Conservation (phyloP, 2,113 vertebrate genomes). For the Felis catus region F.catus_Fca126_mat1.0 CM031423.1:86274001-86274500, state of each 20-base stretch:
- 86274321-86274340: not conserved
- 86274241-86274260: not conserved
- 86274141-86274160: not conserved
- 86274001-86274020: not conserved
- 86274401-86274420: not conserved
- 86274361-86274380: not conserved
- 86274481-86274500: not conserved
- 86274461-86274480: not conserved
- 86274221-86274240: not conserved
- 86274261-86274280: not conserved
- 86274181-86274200: not conserved
- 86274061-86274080: not conserved
- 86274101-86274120: not conserved
- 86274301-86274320: not conserved
- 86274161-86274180: not conserved
- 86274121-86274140: not conserved
- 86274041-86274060: not conserved
- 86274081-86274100: not conserved
- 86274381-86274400: not conserved
- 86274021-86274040: not conserved
- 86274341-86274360: not conserved
- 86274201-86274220: not conserved
- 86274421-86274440: not conserved
- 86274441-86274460: not conserved
- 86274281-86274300: not conserved